Conservation (phyloP, 30 jellyfish, hydroid and myxozoan genomes). For the Aurelia sp. region DNA sequence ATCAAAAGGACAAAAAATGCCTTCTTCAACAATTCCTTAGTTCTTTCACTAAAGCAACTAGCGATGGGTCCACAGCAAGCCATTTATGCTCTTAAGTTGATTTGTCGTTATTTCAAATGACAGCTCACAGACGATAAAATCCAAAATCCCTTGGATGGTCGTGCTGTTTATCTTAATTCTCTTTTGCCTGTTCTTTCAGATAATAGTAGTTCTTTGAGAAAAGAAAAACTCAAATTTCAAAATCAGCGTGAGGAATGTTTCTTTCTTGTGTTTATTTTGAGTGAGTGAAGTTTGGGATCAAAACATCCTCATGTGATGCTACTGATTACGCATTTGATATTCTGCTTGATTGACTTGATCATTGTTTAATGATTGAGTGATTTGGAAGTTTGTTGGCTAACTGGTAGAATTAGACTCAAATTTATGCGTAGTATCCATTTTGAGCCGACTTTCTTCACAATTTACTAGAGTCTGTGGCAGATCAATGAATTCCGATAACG, state of each 20-base stretch:
- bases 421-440: too few relatives aligned
- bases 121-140: not conserved
- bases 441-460: too few relatives aligned
- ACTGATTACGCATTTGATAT: not conserved
- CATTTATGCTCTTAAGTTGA: not conserved
- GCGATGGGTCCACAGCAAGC: not conserved
- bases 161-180: too few relatives aligned
- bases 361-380: not conserved
- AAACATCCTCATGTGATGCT: not conserved
- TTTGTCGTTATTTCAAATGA: not conserved
- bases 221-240: too few relatives aligned
- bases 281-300: not conserved
- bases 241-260: too few relatives aligned
- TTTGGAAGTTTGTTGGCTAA: not conserved
- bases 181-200: too few relatives aligned
- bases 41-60: slow-evolving; percentile 20
- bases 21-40: slow-evolving; percentile 16
- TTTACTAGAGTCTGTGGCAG: too few relatives aligned
- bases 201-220: too few relatives aligned
- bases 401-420: not conserved
- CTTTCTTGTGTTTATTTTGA: too few relatives aligned
- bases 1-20: not conserved
- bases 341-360: not conserved
- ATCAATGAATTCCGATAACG: too few relatives aligned
- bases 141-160: not conserved